Conservation (phyloP, 1,140 invertebrate genomes). For the Camponotus vicinus region DNA sequence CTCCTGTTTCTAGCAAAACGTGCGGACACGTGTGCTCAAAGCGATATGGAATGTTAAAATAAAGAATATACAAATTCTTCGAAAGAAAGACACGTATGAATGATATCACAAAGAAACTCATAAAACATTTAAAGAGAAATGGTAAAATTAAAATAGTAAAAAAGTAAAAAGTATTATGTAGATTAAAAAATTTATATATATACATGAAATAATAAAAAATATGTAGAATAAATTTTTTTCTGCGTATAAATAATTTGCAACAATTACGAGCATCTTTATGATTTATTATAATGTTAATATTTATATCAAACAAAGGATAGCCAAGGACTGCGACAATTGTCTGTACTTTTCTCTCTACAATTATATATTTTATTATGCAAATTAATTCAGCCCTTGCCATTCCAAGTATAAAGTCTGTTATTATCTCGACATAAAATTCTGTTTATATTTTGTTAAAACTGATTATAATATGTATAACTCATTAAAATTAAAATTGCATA, state of each 20-base stretch:
- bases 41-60: neutral
- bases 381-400: conserved; percentile 1
- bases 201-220: neutral
- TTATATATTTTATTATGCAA: conserved; percentile 5
- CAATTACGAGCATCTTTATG: neutral
- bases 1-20: neutral
- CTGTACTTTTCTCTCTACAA: neutral
- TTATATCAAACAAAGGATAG: neutral
- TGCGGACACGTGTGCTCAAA: neutral
- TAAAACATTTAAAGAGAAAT: neutral
- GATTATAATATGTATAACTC: neutral
- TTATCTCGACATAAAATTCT: neutral
- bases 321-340: neutral
- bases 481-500: conserved; percentile 35
- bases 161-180: neutral
- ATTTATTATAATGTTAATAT: conserved; percentile 12
- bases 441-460: neutral
- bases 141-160: neutral
- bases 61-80: neutral
- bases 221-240: neutral
- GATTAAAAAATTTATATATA: neutral
- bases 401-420: neutral
- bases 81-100: neutral
- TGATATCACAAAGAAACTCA: neutral
- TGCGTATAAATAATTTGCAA: neutral